Conservation (phyloP, 2,113 vertebrate genomes). For the Cephalopterus ornatus region DNA sequence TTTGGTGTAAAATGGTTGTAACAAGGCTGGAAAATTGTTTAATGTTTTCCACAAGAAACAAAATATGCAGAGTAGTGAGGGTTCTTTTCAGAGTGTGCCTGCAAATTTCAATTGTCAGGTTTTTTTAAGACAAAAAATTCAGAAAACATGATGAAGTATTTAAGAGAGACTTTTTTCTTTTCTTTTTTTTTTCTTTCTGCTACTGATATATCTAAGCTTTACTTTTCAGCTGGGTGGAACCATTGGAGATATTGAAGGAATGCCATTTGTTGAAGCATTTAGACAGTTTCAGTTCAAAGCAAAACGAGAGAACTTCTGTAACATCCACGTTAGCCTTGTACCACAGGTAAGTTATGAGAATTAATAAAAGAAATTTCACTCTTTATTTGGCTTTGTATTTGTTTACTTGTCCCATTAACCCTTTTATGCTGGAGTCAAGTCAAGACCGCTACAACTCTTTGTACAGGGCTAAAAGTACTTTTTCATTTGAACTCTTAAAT, state of each 20-base stretch:
- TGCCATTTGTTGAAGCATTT: conserved; percentile 83
- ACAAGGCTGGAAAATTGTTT: background rate
- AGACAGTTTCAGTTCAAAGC: conserved; percentile 84
- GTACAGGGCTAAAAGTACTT: background rate
- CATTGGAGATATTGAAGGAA: conserved; percentile 83
- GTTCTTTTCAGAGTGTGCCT: background rate
- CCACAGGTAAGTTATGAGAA: conserved; percentile 71
- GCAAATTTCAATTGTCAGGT: accelerated
- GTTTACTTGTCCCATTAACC: background rate
- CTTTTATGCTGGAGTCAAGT: background rate
- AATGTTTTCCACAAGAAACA: background rate
- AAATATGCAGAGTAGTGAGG: background rate
- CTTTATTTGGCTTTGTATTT: background rate
- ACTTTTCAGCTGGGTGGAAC: conserved; percentile 78
- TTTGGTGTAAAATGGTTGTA: background rate
- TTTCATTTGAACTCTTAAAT: background rate
- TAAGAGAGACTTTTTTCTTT: background rate
- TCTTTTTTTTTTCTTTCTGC: background rate
- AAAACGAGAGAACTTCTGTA: conserved; percentile 80
- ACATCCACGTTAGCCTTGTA: conserved; percentile 82
- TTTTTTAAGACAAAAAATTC: background rate
- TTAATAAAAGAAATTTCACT: background rate
- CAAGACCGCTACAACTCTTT: background rate
- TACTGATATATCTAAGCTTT: background rate
- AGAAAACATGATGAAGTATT: background rate